Percentiles rank a stretch among this genome's conserved stretches.
Evolutionary conservation across 2,797 vertebrate genomes (phyloP).

Genomic region (Silurus aristotelis): DNA sequence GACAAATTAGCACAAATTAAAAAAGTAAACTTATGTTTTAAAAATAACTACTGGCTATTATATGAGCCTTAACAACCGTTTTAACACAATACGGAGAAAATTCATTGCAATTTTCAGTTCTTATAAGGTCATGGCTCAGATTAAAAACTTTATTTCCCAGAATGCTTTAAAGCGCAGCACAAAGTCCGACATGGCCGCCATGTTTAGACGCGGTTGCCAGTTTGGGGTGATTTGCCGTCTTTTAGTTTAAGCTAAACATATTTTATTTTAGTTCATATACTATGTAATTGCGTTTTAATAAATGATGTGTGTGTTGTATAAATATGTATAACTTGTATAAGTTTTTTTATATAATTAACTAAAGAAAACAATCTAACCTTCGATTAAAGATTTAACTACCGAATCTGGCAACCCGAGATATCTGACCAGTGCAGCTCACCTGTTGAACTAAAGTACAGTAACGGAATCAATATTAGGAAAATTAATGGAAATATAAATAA

Average conservation of each 20-base stretch:
- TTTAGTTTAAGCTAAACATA: too few relatives aligned
- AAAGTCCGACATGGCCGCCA: neutral
- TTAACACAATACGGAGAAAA: neutral
- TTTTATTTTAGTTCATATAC: neutral
- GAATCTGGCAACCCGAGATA: neutral
- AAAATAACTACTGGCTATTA: neutral
- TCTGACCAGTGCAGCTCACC: neutral
- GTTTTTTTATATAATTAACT: too few relatives aligned
- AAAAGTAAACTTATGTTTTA: neutral
- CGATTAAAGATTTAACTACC: too few relatives aligned
- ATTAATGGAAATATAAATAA: neutral
- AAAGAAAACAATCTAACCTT: too few relatives aligned
- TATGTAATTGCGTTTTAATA: neutral
- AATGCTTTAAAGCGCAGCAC: neutral
- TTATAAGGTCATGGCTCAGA: neutral
- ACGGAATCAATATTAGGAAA: neutral
- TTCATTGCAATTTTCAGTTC: neutral
- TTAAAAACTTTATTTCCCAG: slow-evolving; percentile 12
- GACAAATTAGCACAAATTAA: neutral
- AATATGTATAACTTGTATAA: too few relatives aligned
- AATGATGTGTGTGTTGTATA: neutral
- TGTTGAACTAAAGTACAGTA: neutral
- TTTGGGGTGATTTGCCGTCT: rapidly evolving
- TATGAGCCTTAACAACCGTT: too few relatives aligned
- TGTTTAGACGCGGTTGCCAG: neutral